Conservation (phyloP, 2,113 vertebrate species). For the Pandion haliaetus region DNA sequence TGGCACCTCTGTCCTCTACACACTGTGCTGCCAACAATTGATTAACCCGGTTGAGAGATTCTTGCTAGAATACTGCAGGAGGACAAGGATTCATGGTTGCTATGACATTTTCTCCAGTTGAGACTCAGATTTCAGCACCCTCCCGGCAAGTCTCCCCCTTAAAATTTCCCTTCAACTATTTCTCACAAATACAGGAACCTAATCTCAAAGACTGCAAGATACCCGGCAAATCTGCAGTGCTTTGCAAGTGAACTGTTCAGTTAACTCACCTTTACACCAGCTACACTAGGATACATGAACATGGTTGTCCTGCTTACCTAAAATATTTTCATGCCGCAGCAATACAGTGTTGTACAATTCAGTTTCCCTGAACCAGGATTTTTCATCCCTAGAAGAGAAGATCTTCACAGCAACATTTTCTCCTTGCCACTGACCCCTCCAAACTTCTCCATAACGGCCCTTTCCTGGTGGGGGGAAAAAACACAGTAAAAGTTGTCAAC, state of each 20-base stretch:
- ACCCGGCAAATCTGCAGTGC: background rate
- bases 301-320: slow-evolving; percentile 76
- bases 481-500: background rate
- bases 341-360: slow-evolving; percentile 98
- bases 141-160: background rate
- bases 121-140: background rate
- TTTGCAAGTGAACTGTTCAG: background rate
- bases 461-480: slow-evolving; percentile 80
- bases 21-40: background rate
- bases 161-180: background rate
- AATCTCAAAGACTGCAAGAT: background rate
- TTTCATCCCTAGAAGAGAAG: slow-evolving; percentile 97
- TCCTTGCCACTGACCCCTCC: slow-evolving; percentile 97
- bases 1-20: background rate
- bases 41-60: background rate
- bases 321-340: slow-evolving; percentile 94
- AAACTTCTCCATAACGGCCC: slow-evolving; percentile 95
- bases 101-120: background rate
- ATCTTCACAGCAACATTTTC: slow-evolving; percentile 98
- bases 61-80: background rate
- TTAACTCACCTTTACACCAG: background rate
- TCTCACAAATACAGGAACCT: background rate
- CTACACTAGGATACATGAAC: accelerated
- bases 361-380: slow-evolving; percentile 99
- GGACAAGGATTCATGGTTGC: background rate